A percentile compares a stretch with the other conserved stretches of the same genome.
phyloP scores from a whole-genome alignment of 2,797 vertebrate genomes.

The Coluber constrictor region DNA sequence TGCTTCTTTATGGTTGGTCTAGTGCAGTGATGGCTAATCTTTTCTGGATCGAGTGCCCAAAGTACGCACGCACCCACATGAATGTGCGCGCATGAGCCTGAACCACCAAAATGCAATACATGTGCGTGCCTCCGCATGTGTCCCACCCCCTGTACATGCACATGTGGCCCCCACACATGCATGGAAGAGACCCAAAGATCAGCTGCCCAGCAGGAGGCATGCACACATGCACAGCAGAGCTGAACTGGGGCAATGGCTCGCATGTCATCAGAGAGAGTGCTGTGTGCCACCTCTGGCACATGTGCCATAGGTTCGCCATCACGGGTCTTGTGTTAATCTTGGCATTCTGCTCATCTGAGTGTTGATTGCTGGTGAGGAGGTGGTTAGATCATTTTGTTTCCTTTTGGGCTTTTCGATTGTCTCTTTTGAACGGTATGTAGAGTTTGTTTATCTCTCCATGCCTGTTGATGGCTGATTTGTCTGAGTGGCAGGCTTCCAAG shows the following conservation, averaged over 20 bases:
- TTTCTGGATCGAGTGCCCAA: too few relatives aligned
- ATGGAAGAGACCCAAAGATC: too few relatives aligned
- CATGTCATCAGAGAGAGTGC: too few relatives aligned
- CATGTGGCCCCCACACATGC: too few relatives aligned
- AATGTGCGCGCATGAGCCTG: accelerated
- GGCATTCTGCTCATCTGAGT: background rate
- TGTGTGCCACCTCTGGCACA: too few relatives aligned
- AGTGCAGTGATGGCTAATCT: background rate
- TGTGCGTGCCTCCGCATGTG: too few relatives aligned
- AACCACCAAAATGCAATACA: too few relatives aligned
- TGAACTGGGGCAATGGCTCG: too few relatives aligned
- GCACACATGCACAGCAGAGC: too few relatives aligned
- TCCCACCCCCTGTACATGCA: too few relatives aligned
- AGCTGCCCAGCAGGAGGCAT: too few relatives aligned
- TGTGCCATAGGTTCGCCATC: too few relatives aligned
- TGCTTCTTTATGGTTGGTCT: background rate
- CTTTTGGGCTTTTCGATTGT: background rate
- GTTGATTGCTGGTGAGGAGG: background rate
- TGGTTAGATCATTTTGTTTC: background rate
- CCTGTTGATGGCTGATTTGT: background rate
- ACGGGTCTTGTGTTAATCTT: background rate
- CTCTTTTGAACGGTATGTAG: background rate
- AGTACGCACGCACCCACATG: accelerated
- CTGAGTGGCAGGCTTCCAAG: background rate
- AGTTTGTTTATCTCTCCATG: background rate